Base-by-base conservation (phyloP, 2,888 invertebrate species). In the Aphodius sticticus region DNA sequence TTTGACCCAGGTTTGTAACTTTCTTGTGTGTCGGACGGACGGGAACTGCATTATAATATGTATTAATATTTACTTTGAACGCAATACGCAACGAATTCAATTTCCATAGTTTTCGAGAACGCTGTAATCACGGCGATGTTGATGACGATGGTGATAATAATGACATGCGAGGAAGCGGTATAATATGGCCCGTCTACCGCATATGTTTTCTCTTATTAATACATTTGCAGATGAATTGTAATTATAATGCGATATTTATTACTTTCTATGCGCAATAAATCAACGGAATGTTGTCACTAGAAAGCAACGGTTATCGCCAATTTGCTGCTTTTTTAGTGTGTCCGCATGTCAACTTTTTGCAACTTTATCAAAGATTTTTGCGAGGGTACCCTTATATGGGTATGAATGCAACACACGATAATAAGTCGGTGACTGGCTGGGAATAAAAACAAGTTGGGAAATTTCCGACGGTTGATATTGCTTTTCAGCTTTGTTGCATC, bases 211-310 rank as follows among this genome's bases (percentile, higher is more conserved):
- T 53, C 53, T 53, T 53, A 53, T 53, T 53, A 53, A 53, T 9
- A 7, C 9, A 9, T 71, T 74, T 74, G 37, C 74, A 35, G 74
- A 37, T 37, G 37, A 74, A 74, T 37, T 37, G 74, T 74, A 74
- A 74, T 74, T 36, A 74, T 74, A 74, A 74, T 37, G 37, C 74
- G 74, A 74, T 74, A 74, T 37, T 74, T 74, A 74, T 74, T 74
- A 74, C 74, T 74, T 74, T 74, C 74, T 74, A 74, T 74, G 74
- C 35, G 37, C 74, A 36, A 37, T 37, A 74, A 74, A 74, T 74
- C 36, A 74, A 74, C 37, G 74, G 74, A 74, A 74, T 74, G 74
- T 74, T 37, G 35, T 37, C n/a, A 35, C 74, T 74, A 74, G 74
- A 74, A 74, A 74, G 74, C 74, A 74, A 74, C 74, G 37, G 37